phyloP scores from a whole-genome alignment of 2,113 vertebrate species.

The Alexandromys fortis region DNA sequence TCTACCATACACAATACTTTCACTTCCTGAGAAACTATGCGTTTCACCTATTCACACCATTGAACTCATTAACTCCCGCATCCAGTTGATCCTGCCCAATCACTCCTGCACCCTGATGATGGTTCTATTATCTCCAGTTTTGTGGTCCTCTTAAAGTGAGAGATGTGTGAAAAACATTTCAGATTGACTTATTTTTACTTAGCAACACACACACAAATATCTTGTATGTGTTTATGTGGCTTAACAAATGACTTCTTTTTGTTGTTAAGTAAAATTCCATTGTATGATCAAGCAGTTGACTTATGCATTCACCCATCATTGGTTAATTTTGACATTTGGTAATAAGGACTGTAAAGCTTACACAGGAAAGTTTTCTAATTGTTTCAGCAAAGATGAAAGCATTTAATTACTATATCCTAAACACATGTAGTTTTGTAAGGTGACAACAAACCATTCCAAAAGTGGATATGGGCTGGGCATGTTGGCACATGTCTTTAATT shows the following conservation, averaged over 20 bases:
- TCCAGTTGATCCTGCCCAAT: no score
- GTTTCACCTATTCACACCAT: background rate
- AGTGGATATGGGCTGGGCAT: no score
- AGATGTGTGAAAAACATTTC: background rate
- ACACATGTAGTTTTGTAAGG: no score
- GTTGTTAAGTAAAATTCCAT: background rate
- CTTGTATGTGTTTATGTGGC: background rate
- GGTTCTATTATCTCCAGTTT: background rate
- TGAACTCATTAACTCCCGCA: background rate
- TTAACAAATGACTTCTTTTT: background rate
- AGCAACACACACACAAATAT: background rate
- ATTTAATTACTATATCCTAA: no score
- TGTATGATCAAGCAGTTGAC: background rate
- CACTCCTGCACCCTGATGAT: background rate
- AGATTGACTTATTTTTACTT: background rate
- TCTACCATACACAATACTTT: background rate
- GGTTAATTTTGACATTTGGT: no score
- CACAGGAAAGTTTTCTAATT: no score
- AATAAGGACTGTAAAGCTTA: no score
- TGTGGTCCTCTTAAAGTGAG: background rate
- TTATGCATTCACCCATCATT: background rate
- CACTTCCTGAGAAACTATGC: background rate
- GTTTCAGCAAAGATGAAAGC: no score
- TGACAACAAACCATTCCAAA: no score
- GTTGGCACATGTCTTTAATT: no score